Evolutionary conservation across 1,140 invertebrate genomes (phyloP).

Genomic region (Matsumurasca onukii): DNA sequence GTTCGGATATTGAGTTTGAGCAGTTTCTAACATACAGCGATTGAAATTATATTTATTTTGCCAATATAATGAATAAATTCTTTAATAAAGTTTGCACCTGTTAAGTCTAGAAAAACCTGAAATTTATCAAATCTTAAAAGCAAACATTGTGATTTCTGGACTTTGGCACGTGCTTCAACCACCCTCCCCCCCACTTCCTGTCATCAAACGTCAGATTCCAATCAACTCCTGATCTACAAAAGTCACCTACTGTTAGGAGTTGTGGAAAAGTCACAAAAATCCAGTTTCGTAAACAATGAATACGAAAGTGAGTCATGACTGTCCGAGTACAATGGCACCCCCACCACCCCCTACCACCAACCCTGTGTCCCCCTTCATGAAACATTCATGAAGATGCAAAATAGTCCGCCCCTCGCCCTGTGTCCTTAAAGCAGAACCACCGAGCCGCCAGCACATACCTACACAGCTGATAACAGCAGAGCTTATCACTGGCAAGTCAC

Average conservation of each 20-base stretch:
- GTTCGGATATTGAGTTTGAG: too few relatives aligned
- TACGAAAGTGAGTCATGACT: slow-evolving; percentile 29
- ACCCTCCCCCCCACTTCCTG: too few relatives aligned
- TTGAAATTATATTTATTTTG: too few relatives aligned
- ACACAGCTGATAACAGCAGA: slow-evolving; percentile 3
- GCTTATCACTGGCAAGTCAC: too few relatives aligned
- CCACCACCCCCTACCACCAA: not conserved
- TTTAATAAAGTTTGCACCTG: too few relatives aligned
- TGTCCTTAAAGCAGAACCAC: slow-evolving; percentile 22
- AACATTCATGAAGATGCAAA: slow-evolving; percentile 32
- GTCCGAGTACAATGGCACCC: not conserved
- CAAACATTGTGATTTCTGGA: too few relatives aligned
- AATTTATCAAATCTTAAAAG: too few relatives aligned
- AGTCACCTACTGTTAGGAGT: slow-evolving; percentile 10
- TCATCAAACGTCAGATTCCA: too few relatives aligned
- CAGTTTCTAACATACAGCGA: too few relatives aligned
- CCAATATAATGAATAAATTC: too few relatives aligned
- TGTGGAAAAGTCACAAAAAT: slow-evolving; percentile 27
- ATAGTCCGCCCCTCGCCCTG: slow-evolving; percentile 15
- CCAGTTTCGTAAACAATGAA: slow-evolving; percentile 31
- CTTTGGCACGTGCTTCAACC: too few relatives aligned
- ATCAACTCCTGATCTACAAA: not conserved
- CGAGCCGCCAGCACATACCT: slow-evolving; percentile 8
- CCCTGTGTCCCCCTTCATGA: slow-evolving; percentile 11
- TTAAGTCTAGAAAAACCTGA: too few relatives aligned